Evolutionary conservation across 2,113 vertebrate species (phyloP).

Genomic region (Ophiodon elongatus): DNA sequence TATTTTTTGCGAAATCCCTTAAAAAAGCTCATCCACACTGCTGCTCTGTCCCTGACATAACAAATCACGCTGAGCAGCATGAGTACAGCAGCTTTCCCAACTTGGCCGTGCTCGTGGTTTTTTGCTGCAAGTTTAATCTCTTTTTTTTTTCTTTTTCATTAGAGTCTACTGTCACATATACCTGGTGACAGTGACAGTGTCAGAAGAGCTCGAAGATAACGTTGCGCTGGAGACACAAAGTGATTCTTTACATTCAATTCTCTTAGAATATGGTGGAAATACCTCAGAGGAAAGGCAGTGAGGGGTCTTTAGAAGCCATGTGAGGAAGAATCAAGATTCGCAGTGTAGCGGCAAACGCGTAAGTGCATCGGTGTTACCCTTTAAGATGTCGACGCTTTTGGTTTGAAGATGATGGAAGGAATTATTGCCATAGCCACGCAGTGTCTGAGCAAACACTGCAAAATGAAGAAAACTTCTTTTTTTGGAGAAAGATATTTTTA

Average conservation of each 20-base stretch:
- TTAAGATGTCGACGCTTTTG: neutral
- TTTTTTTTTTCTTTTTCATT: neutral
- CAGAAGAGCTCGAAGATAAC: neutral
- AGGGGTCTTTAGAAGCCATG: neutral
- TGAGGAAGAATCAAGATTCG: neutral
- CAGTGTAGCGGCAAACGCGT: neutral
- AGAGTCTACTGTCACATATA: neutral
- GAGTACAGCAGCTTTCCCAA: neutral
- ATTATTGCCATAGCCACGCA: neutral
- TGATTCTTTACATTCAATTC: neutral
- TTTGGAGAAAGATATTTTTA: no score
- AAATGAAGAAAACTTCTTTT: neutral
- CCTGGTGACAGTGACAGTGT: neutral
- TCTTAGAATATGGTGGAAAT: neutral
- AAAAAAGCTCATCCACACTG: constrained; percentile 9
- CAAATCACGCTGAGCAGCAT: constrained; percentile 9
- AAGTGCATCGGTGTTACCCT: neutral
- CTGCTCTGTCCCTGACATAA: constrained; percentile 2
- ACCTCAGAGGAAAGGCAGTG: neutral
- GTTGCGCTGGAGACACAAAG: neutral
- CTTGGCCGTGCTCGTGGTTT: neutral
- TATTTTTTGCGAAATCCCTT: constrained; percentile 36
- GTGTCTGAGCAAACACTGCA: neutral
- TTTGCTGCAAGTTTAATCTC: neutral
- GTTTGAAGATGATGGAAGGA: neutral